Evolutionary conservation across 2,113 vertebrate genomes (phyloP).

Genomic region (Oncorhynchus tshawytscha): DNA sequence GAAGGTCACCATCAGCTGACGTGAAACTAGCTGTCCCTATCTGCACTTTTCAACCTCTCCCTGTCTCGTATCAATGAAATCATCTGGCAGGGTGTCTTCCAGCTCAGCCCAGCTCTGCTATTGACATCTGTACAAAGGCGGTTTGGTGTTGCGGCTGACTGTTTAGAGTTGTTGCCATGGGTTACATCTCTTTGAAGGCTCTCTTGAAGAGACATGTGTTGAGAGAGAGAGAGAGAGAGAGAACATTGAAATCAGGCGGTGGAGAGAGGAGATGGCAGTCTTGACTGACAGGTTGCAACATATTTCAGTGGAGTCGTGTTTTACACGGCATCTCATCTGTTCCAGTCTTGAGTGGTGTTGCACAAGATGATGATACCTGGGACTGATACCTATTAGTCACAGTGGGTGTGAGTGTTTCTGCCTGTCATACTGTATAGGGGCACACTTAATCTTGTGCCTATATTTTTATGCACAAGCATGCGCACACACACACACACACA

Average conservation of each 20-base stretch:
- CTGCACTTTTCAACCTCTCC: background rate
- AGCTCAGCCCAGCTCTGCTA: constrained; percentile 1
- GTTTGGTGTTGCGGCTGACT: constrained; percentile 15
- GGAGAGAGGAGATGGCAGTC: background rate
- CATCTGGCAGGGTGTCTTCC: constrained; percentile 19
- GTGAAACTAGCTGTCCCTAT: too few species aligned
- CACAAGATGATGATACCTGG: background rate
- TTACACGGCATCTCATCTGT: background rate
- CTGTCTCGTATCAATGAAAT: constrained; percentile 1
- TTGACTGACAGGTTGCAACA: background rate
- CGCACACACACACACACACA: background rate
- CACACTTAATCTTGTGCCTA: background rate
- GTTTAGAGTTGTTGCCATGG: constrained; percentile 27
- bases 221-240: constrained; percentile 35
- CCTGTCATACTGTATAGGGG: background rate
- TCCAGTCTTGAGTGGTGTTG: background rate
- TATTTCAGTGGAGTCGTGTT: background rate
- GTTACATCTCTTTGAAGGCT: constrained; percentile 22
- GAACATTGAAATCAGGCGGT: background rate
- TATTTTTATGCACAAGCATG: background rate
- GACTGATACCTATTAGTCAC: background rate
- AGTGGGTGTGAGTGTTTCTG: background rate
- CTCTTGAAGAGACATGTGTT: background rate
- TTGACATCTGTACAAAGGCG: constrained; percentile 29
- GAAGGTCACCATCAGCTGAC: background rate